A percentile compares a stretch with the other conserved stretches of the same genome.
These are phyloP conservation scores for Hartigia nigra DNA, from an alignment of 2,888 invertebrate genomes.

Conservation along the genomic window DNA sequence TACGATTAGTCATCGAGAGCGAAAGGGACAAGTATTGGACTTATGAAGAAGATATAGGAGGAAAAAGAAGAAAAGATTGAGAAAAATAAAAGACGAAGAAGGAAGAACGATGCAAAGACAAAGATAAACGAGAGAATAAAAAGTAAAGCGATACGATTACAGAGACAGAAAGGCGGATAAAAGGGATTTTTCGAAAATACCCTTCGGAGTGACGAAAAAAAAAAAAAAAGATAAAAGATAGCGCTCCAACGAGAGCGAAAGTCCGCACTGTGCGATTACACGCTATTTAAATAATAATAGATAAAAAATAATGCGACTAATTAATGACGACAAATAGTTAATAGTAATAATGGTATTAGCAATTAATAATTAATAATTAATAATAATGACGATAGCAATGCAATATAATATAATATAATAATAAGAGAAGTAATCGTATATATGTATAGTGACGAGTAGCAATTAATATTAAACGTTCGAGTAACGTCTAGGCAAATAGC, in stretches of 20 bases:
- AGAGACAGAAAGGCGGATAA: background rate
- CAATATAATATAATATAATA: conserved; percentile 24
- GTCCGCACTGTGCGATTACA: background rate
- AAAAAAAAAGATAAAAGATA: background rate
- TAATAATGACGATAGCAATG: conserved; percentile 40
- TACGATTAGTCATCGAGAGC: background rate
- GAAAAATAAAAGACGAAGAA: background rate
- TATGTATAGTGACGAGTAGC: conserved; percentile 6
- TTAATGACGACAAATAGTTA: conserved; percentile 34
- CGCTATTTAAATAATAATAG: background rate
- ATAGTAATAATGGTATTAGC: conserved; percentile 26
- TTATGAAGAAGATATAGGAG: background rate
- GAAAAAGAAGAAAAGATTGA: conserved; percentile 9
- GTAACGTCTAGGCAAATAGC: background rate
- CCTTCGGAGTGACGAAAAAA: background rate
- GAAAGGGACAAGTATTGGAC: conserved; percentile 17
- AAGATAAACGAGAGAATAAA: background rate
- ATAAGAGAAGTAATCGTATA: conserved; percentile 12
- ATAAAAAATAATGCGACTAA: conserved; percentile 27
- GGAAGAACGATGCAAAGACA: conserved; percentile 12
- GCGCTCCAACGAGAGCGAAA: background rate
- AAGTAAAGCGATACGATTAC: background rate
- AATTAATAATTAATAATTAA: conserved; percentile 35
- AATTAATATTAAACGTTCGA: conserved; percentile 11
- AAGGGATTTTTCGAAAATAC: background rate